Conservation (phyloP, 2,888 invertebrate genomes). For the Hyles lineata region DNA sequence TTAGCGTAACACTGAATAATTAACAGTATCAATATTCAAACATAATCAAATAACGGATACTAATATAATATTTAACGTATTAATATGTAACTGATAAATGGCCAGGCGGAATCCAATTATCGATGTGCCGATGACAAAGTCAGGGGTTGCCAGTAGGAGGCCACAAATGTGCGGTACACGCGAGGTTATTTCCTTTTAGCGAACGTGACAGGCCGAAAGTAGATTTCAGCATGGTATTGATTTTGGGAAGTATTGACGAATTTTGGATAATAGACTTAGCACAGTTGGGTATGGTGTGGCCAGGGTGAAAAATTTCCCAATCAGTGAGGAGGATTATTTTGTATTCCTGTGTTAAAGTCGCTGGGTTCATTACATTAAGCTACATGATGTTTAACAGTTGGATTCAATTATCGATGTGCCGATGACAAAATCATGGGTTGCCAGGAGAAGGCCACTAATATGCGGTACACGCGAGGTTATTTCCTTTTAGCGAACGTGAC, state of each 20-base stretch:
- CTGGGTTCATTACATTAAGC: no score
- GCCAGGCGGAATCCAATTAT: slow-evolving; percentile 9
- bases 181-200: neutral
- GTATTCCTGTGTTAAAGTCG: no score
- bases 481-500: neutral
- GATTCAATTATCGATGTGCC: slow-evolving; percentile 19
- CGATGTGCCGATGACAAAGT: slow-evolving; percentile 22
- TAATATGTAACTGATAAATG: slow-evolving; percentile 17
- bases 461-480: neutral
- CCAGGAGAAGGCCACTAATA: neutral
- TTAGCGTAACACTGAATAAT: neutral
- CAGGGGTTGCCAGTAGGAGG: slow-evolving; percentile 11
- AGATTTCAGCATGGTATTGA: neutral
- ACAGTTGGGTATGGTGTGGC: no score
- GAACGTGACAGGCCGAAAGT: neutral
- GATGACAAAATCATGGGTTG: slow-evolving; percentile 22
- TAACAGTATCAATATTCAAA: neutral
- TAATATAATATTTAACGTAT: slow-evolving; percentile 25
- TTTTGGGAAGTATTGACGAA: neutral
- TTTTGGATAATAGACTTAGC: no score
- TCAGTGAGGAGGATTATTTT: no score
- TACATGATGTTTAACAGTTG: no score
- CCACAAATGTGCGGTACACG: neutral
- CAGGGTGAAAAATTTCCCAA: no score
- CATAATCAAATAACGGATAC: slow-evolving; percentile 6